Conservation (phyloP, 92 coral and sea anemone species). For the Porites cylindrica region DNA sequence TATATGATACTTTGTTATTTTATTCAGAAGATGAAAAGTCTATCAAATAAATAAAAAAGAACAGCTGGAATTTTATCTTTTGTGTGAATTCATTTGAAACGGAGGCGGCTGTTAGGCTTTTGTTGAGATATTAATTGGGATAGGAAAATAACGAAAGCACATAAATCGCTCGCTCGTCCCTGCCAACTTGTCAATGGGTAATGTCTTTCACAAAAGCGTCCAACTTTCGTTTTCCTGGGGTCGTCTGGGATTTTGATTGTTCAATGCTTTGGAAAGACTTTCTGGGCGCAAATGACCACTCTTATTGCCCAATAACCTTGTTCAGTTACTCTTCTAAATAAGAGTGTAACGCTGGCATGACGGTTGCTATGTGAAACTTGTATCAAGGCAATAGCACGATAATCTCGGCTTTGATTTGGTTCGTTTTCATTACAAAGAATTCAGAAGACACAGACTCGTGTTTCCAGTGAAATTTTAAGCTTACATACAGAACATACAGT, state of each 20-base stretch:
- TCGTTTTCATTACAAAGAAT: too few relatives aligned
- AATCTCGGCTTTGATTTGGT: too few relatives aligned
- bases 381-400: too few relatives aligned
- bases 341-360: background rate
- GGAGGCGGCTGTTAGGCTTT: too few relatives aligned
- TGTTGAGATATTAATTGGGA: background rate
- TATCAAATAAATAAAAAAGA: conserved; percentile 42
- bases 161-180: background rate
- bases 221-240: background rate
- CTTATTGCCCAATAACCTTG: background rate
- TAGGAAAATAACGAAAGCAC: background rate
- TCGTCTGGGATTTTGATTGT: background rate
- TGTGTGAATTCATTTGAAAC: background rate
- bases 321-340: background rate
- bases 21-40: conserved; percentile 56
- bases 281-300: conserved; percentile 11
- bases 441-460: too few relatives aligned
- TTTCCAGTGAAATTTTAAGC: too few relatives aligned
- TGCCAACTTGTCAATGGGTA: background rate
- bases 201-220: background rate
- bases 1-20: conserved; percentile 74
- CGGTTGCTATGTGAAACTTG: background rate
- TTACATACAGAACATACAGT: too few relatives aligned
- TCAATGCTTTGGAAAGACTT: conserved; percentile 18
- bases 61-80: conserved; percentile 31